A percentile compares a stretch with the other conserved stretches of the same genome.
phyloP scores from a whole-genome alignment of 2,888 invertebrate genomes.

The Syrphus vitripennis region DNA sequence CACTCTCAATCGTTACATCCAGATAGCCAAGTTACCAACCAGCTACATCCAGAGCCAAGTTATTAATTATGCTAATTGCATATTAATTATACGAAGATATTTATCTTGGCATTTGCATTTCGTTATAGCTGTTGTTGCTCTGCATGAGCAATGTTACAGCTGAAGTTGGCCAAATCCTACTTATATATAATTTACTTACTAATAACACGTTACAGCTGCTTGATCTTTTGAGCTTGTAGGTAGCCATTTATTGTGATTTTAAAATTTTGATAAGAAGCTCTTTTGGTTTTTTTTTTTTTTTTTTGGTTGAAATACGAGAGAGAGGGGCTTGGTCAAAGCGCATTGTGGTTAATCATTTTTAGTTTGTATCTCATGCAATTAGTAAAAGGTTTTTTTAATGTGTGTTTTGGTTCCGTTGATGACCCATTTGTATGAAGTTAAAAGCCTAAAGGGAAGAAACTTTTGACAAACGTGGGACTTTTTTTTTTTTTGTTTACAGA shows the following conservation, averaged over 20 bases:
- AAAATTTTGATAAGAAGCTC: slow-evolving; percentile 38
- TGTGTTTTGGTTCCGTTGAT: neutral
- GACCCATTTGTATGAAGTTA: neutral
- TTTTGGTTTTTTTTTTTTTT: neutral
- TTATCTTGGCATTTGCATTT: slow-evolving; percentile 60
- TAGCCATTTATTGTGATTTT: slow-evolving; percentile 23
- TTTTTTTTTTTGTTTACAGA: neutral
- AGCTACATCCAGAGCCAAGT: neutral
- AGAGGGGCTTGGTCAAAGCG: neutral
- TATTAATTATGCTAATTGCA: slow-evolving; percentile 67
- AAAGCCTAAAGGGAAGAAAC: neutral
- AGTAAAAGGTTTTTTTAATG: slow-evolving; percentile 20
- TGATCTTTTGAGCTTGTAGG: slow-evolving; percentile 48
- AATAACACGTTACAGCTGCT: slow-evolving; percentile 64
- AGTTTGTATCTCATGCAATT: slow-evolving; percentile 22
- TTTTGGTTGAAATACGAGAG: neutral
- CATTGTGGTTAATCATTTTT: slow-evolving; percentile 12
- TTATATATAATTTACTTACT: neutral
- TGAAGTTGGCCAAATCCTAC: slow-evolving; percentile 42
- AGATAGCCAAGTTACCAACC: slow-evolving; percentile 25
- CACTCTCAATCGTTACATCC: neutral
- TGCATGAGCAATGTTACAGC: neutral
- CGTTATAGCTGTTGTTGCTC: slow-evolving; percentile 12
- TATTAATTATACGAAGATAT: slow-evolving; percentile 65
- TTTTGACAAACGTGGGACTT: slow-evolving; percentile 44